A percentile compares a stretch with the other conserved stretches of the same genome.
These are phyloP conservation scores for Sterna hirundo DNA, from an alignment of 2,113 vertebrate species.

Conservation along the genomic window DNA sequence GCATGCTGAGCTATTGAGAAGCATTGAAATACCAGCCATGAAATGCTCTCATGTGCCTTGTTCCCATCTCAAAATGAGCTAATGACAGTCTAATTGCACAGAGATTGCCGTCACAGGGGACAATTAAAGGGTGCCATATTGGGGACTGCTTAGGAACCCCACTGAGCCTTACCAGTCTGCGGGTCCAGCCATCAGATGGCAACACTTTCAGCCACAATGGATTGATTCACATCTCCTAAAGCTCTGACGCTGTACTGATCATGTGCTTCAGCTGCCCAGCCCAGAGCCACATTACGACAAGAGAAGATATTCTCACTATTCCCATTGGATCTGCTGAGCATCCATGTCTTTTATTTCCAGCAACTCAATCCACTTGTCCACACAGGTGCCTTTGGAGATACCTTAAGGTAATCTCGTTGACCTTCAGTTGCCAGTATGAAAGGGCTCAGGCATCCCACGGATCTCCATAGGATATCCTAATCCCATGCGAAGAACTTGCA, in stretches of 20 bases:
- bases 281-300: background rate
- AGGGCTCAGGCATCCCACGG: background rate
- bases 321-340: background rate
- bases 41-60: background rate
- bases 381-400: background rate
- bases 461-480: background rate
- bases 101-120: background rate
- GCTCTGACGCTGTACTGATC: background rate
- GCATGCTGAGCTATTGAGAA: background rate
- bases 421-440: background rate
- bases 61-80: background rate
- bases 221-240: background rate
- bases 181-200: background rate
- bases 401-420: background rate
- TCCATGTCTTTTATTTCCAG: background rate
- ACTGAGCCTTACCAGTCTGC: background rate
- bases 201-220: background rate
- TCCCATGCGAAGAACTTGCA: background rate
- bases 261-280: background rate
- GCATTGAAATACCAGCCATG: background rate
- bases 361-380: background rate
- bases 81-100: background rate
- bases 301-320: background rate
- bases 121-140: background rate
- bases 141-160: background rate